These are phyloP conservation scores for Laupala kohalensis DNA, from an alignment of 1,140 invertebrate genomes.

Conservation along the genomic window DNA sequence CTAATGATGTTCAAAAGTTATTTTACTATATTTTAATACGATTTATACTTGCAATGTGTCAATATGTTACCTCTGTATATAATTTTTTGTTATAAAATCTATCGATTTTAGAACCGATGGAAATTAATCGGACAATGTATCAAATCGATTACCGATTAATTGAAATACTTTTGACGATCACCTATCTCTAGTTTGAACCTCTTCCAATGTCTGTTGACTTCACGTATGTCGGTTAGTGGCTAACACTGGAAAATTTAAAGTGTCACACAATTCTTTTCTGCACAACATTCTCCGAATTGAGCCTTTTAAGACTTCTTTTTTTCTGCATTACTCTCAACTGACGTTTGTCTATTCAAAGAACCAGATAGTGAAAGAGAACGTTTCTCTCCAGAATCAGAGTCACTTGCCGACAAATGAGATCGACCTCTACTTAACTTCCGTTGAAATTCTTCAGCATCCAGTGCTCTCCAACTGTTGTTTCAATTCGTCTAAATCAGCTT, in stretches of 20 bases:
- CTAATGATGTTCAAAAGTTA: too few species aligned
- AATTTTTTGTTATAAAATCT: too few species aligned
- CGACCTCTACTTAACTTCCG: slow-evolving; percentile 46
- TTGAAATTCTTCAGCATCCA: slow-evolving; percentile 46
- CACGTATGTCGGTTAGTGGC: too few species aligned
- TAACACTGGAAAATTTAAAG: too few species aligned
- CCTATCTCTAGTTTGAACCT: too few species aligned
- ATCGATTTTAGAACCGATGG: too few species aligned
- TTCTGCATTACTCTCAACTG: slow-evolving; percentile 25
- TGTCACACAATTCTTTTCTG: too few species aligned
- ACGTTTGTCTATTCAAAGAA: slow-evolving; percentile 25
- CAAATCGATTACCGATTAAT: too few species aligned
- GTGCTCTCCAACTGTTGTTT: slow-evolving; percentile 58
- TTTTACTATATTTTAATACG: slow-evolving; percentile 80
- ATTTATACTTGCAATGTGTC: slow-evolving; percentile 42
- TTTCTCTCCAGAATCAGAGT: slow-evolving; percentile 16
- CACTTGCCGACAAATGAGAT: slow-evolving; percentile 19
- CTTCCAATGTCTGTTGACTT: too few species aligned
- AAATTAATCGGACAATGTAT: too few species aligned
- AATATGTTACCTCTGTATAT: too few species aligned
- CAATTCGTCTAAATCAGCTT: slow-evolving; percentile 48
- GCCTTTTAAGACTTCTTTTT: slow-evolving; percentile 25
- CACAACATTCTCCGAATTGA: not conserved
- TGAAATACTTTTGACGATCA: too few species aligned
- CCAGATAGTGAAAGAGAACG: slow-evolving; percentile 26